Evolutionary conservation across 2,113 vertebrate species (phyloP).

Genomic region (Bothrops jararaca): DNA sequence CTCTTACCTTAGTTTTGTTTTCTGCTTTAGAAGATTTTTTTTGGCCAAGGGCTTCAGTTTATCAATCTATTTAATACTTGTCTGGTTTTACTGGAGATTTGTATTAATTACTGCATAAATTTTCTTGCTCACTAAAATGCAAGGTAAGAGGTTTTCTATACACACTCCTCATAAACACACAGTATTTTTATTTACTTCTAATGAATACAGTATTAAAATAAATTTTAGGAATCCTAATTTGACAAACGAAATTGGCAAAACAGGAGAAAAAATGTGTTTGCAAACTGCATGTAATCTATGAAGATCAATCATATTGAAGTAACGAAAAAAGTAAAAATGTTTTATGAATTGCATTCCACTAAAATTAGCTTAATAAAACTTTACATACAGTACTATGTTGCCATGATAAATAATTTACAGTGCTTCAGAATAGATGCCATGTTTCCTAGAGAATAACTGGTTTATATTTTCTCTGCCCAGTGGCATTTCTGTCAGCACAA

Average conservation of each 20-base stretch:
- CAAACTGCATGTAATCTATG: neutral
- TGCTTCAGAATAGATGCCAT: neutral
- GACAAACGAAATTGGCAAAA: neutral
- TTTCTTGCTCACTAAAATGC: neutral
- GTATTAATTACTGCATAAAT: neutral
- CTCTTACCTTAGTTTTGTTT: neutral
- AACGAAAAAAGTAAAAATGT: neutral
- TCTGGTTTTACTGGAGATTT: neutral
- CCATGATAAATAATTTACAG: slow-evolving; percentile 25
- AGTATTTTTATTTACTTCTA: neutral
- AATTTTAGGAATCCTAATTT: neutral
- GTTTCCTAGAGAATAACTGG: neutral
- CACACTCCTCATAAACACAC: neutral
- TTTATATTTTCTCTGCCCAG: neutral
- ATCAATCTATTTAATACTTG: neutral
- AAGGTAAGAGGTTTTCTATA: no score
- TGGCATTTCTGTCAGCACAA: neutral
- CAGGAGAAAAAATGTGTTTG: neutral
- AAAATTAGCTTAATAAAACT: neutral
- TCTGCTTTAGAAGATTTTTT: neutral
- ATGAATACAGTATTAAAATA: neutral
- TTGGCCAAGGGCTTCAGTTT: neutral
- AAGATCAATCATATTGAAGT: neutral
- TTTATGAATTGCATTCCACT: neutral
- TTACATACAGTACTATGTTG: neutral